These are phyloP conservation scores for Cygnus buccinator DNA, from an alignment of 2,113 vertebrate species.

Conservation along the genomic window DNA sequence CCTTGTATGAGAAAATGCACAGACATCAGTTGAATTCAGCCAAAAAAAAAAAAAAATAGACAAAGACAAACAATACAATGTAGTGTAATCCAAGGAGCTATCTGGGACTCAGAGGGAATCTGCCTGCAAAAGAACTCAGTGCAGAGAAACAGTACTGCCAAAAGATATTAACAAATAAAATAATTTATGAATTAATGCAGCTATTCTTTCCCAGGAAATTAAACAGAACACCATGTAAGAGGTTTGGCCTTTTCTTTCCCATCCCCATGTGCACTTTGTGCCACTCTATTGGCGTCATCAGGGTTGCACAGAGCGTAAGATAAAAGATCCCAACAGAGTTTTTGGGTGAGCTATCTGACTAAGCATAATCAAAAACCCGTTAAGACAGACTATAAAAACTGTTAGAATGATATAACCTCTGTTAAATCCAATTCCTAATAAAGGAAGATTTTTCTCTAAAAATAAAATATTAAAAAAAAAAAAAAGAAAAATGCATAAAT, in stretches of 20 bases:
- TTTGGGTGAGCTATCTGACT: background rate
- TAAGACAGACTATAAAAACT: background rate
- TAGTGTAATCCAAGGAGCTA: constrained; percentile 73
- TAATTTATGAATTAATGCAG: constrained; percentile 2
- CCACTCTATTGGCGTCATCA: background rate
- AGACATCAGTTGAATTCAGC: constrained; percentile 87
- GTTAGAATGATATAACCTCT: background rate
- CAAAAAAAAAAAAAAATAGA: constrained; percentile 79
- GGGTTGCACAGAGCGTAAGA: background rate
- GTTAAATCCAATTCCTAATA: background rate
- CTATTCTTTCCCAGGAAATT: constrained; percentile 15
- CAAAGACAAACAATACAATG: constrained; percentile 87
- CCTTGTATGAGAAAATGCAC: constrained; percentile 91
- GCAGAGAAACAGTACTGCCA: constrained; percentile 48
- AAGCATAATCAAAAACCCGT: background rate
- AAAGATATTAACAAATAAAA: constrained; percentile 13
- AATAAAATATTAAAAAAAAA: background rate
- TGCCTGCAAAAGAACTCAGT: constrained; percentile 66
- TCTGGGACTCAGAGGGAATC: constrained; percentile 39
- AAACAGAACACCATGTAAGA: constrained; percentile 16
- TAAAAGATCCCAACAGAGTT: background rate
- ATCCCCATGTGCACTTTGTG: background rate
- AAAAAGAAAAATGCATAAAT: background rate
- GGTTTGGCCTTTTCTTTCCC: background rate
- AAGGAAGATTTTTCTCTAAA: background rate